Percentiles rank a stretch among this genome's conserved stretches.
These are phyloP conservation scores for Sardina pilchardus DNA, from an alignment of 2,113 vertebrate genomes.

Conservation along the genomic window DNA sequence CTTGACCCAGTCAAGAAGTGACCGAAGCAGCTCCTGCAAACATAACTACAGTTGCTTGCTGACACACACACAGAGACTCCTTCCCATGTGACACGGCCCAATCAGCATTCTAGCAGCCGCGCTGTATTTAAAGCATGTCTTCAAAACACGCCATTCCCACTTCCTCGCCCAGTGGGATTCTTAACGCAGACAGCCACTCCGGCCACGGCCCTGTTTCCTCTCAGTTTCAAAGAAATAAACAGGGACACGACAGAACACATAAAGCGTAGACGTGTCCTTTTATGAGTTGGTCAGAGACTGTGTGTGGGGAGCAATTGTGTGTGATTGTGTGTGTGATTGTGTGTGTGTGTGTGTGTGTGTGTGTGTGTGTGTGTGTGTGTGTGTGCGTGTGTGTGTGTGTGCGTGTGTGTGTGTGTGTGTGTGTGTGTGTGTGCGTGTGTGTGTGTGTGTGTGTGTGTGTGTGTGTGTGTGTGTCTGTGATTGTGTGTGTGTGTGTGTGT, in stretches of 20 bases:
- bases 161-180: neutral
- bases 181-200: neutral
- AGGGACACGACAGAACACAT: neutral
- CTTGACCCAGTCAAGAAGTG: neutral
- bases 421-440: slow-evolving; percentile 18
- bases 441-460: slow-evolving; percentile 31
- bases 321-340: neutral
- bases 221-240: neutral
- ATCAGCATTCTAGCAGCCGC: neutral
- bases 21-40: neutral
- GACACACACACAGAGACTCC: neutral
- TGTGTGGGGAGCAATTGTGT: neutral
- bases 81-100: neutral
- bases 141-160: neutral
- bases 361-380: neutral
- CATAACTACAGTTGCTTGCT: neutral
- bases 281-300: neutral
- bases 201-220: neutral
- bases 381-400: neutral
- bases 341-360: slow-evolving; percentile 2
- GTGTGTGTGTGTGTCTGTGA: neutral
- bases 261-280: neutral
- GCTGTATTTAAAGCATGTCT: neutral
- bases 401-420: neutral
- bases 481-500: neutral